Evolutionary conservation across 2,113 vertebrate species (phyloP).

Genomic region (Nettapus auritus): DNA sequence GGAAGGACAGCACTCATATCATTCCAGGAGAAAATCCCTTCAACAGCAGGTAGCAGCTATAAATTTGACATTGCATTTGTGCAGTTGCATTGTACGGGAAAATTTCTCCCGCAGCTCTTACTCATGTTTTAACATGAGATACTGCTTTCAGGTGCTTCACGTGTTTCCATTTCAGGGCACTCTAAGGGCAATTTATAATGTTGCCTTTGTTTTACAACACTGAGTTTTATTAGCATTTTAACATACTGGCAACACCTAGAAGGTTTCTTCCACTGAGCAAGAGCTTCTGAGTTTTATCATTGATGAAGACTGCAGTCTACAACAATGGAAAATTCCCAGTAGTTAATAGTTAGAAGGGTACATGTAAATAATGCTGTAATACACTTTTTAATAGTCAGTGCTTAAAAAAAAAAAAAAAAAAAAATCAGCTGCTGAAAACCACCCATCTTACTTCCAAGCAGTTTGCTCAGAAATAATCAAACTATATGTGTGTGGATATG

Average conservation of each 20-base stretch:
- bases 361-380: neutral
- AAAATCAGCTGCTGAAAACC: neutral
- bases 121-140: neutral
- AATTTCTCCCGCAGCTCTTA: neutral
- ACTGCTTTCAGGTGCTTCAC: neutral
- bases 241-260: neutral
- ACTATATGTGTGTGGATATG: neutral
- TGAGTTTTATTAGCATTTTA: neutral
- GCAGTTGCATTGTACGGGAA: neutral
- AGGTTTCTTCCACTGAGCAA: neutral
- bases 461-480: neutral
- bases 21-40: constrained; percentile 97
- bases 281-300: neutral
- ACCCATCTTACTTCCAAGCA: neutral
- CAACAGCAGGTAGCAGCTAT: constrained; percentile 87
- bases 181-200: neutral
- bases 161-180: neutral
- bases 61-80: neutral
- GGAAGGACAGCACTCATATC: constrained; percentile 95
- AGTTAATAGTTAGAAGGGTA: neutral
- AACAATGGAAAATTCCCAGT: neutral
- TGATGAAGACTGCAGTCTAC: neutral
- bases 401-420: neutral
- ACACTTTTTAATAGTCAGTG: neutral
- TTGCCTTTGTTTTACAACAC: neutral